Conservation (phyloP, 2,797 vertebrate species). For the Pseudopleuronectes americanus region DNA sequence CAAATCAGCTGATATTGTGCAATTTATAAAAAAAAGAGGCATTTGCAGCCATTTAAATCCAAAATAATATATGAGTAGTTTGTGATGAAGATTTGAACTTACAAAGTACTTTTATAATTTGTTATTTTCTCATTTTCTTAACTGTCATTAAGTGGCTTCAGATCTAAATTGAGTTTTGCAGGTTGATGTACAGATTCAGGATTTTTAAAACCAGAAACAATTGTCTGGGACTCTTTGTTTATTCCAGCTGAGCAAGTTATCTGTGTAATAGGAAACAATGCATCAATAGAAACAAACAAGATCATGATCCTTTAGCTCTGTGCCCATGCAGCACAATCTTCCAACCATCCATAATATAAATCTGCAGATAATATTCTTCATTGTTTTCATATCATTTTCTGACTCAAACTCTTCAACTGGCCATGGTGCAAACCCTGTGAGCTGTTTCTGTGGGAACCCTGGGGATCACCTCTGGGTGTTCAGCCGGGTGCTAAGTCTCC, state of each 20-base stretch:
- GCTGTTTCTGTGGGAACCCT: slow-evolving; percentile 53
- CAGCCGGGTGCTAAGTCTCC: slow-evolving; percentile 56
- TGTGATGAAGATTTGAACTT: no score
- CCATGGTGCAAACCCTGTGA: background rate
- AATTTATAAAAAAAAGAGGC: background rate
- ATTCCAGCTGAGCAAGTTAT: no score
- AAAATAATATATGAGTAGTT: no score
- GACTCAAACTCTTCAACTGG: slow-evolving; percentile 27
- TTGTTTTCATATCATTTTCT: background rate
- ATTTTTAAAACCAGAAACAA: no score
- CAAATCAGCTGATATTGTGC: background rate
- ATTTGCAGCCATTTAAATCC: background rate
- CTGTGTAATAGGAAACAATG: no score
- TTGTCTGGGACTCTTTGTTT: no score
- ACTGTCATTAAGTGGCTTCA: no score
- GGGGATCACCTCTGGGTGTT: slow-evolving; percentile 46
- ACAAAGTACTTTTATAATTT: no score
- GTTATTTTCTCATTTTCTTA: no score
- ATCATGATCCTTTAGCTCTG: background rate
- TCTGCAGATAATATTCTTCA: background rate
- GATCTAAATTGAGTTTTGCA: no score
- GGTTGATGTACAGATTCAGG: no score
- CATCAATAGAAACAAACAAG: background rate
- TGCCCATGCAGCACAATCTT: background rate
- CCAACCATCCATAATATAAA: background rate